phyloP scores from a whole-genome alignment of 1,140 invertebrate species.

The Drosophila mauritiana region DNA sequence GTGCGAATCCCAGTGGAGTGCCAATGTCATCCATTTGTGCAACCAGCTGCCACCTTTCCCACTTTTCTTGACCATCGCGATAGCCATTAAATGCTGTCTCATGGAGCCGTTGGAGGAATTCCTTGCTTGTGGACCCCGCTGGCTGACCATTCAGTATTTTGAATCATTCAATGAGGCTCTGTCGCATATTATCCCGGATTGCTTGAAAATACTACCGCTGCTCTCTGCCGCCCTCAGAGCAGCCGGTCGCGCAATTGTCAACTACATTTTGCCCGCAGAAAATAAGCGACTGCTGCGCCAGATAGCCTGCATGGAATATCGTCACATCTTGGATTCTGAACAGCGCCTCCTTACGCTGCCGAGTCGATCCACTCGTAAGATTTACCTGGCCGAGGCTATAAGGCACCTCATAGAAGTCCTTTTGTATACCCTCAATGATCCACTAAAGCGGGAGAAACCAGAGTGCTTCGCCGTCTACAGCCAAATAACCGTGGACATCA shows the following conservation, averaged over 20 bases:
- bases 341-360: background rate
- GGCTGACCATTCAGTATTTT: slow-evolving; percentile 36
- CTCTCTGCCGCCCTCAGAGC: slow-evolving; percentile 10
- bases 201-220: background rate
- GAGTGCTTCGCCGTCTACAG: slow-evolving; percentile 14
- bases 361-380: background rate
- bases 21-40: slow-evolving; percentile 38
- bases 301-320: slow-evolving; percentile 33
- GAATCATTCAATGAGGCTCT: slow-evolving; percentile 33
- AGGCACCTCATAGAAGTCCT: slow-evolving; percentile 12
- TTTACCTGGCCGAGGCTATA: slow-evolving; percentile 38
- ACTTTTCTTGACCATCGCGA: slow-evolving; percentile 17
- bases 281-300: background rate
- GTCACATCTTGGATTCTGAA: slow-evolving; percentile 15
- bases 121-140: slow-evolving; percentile 37
- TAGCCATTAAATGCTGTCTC: slow-evolving; percentile 33
- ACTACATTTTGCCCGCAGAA: background rate
- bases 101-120: slow-evolving; percentile 33
- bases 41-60: slow-evolving; percentile 21
- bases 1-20: slow-evolving; percentile 2
- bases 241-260: slow-evolving; percentile 15
- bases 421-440: background rate
- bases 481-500: slow-evolving; percentile 1
- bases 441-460: background rate
- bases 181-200: background rate